Evolutionary conservation across 2,113 vertebrate genomes (phyloP).

Genomic region (Rattus norvegicus): DNA sequence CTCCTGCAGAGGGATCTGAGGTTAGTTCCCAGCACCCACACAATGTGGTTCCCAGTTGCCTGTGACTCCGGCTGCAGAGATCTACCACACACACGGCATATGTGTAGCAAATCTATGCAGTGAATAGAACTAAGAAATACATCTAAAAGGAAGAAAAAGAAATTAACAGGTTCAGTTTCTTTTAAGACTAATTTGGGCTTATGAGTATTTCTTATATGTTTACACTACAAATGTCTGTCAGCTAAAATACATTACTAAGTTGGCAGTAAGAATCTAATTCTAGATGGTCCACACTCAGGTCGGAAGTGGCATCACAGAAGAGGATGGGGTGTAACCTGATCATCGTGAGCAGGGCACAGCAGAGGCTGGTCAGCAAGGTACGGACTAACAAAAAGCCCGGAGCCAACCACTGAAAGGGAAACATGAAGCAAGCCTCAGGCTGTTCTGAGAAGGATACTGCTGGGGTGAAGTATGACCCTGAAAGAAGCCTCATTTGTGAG

Average conservation of each 20-base stretch:
- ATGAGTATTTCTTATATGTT: not conserved
- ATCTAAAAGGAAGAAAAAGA: not conserved
- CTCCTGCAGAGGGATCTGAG: not conserved
- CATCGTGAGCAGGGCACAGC: not conserved
- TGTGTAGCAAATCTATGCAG: not conserved
- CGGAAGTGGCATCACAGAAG: not conserved
- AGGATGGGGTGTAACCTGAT: not conserved
- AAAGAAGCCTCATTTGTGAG: not conserved
- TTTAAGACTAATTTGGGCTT: not conserved
- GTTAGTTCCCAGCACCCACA: not conserved
- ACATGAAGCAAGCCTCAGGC: not conserved
- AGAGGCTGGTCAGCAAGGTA: not conserved
- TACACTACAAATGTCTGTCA: not conserved
- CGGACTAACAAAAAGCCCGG: not conserved
- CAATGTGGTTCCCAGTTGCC: too few species aligned
- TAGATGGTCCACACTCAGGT: not conserved
- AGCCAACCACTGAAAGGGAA: not conserved
- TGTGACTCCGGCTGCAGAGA: not conserved
- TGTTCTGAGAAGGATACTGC: conserved; percentile 13
- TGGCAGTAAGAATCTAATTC: conserved; percentile 37
- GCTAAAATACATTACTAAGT: not conserved
- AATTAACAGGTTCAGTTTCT: not conserved
- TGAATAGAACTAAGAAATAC: not conserved
- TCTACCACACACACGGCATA: too few species aligned
- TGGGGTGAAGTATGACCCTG: not conserved